phyloP scores from a whole-genome alignment of 2,113 vertebrate genomes.

The Halichoerus grypus region DNA sequence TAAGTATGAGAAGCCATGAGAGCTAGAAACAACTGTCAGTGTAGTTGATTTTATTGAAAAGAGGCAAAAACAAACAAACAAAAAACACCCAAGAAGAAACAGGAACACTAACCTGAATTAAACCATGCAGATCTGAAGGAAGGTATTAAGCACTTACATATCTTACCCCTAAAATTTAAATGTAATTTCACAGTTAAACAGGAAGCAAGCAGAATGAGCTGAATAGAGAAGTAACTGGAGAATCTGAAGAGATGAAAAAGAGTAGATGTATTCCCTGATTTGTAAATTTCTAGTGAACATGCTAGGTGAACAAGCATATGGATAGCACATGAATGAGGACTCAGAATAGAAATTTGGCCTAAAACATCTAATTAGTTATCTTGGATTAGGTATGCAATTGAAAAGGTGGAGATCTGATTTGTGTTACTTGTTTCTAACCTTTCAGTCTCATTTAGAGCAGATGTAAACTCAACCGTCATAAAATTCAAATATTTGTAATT shows the following conservation, averaged over 20 bases:
- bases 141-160: slow-evolving; percentile 45
- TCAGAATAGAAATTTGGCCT: slow-evolving; percentile 55
- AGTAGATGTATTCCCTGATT: neutral
- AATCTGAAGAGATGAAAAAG: slow-evolving; percentile 58
- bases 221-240: slow-evolving; percentile 59
- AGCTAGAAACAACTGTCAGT: neutral
- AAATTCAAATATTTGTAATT: slow-evolving; percentile 67
- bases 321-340: neutral
- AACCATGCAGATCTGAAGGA: slow-evolving; percentile 27
- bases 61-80: neutral
- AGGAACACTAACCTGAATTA: slow-evolving; percentile 3
- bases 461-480: slow-evolving; percentile 60
- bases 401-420: slow-evolving; percentile 58
- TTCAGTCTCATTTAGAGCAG: slow-evolving; percentile 59
- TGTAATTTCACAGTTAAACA: slow-evolving; percentile 56
- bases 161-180: slow-evolving; percentile 15
- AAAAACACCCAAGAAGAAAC: neutral
- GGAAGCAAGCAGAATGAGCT: slow-evolving; percentile 1
- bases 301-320: neutral
- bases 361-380: slow-evolving; percentile 22
- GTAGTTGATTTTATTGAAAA: slow-evolving; percentile 37
- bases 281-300: neutral
- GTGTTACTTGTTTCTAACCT: slow-evolving; percentile 71
- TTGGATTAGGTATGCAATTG: slow-evolving; percentile 14
- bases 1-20: slow-evolving; percentile 8